These are phyloP conservation scores for Cyanoramphus novaezelandiae DNA, from an alignment of 2,113 vertebrate genomes.

Conservation along the genomic window DNA sequence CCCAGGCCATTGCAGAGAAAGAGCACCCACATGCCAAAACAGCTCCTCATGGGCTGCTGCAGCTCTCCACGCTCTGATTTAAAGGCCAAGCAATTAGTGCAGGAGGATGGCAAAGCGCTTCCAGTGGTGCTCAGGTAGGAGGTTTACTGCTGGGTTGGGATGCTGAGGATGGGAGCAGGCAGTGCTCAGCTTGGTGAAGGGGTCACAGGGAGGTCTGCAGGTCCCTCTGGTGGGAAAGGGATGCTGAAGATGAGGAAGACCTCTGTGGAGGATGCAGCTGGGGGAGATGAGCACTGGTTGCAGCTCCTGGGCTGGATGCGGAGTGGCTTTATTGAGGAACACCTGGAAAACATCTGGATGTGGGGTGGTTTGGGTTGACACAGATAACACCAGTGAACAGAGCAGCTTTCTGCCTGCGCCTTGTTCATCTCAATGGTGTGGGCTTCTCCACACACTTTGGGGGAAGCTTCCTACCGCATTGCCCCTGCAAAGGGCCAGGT, in stretches of 20 bases:
- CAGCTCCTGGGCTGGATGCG: neutral
- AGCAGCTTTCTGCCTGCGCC: neutral
- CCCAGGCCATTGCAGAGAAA: conserved; percentile 19
- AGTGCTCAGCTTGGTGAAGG: neutral
- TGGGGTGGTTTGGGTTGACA: neutral
- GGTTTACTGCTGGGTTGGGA: neutral
- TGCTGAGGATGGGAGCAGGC: neutral
- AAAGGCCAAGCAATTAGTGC: conserved; percentile 11
- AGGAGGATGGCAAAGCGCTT: neutral
- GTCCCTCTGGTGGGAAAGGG: neutral
- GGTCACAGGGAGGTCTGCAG: neutral
- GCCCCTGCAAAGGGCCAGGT: neutral
- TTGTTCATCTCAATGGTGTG: accelerated
- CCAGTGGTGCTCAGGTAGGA: neutral
- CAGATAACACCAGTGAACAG: neutral
- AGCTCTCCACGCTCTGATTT: neutral
- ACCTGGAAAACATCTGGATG: neutral
- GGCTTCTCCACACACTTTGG: neutral
- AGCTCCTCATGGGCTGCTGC: neutral
- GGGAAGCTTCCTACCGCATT: neutral
- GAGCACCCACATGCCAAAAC: conserved; percentile 23
- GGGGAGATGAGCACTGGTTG: neutral
- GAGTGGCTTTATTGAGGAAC: neutral
- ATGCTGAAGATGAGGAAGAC: neutral
- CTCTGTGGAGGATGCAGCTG: neutral